Conservation (phyloP, 2,113 vertebrate genomes). For the Meles meles region DNA sequence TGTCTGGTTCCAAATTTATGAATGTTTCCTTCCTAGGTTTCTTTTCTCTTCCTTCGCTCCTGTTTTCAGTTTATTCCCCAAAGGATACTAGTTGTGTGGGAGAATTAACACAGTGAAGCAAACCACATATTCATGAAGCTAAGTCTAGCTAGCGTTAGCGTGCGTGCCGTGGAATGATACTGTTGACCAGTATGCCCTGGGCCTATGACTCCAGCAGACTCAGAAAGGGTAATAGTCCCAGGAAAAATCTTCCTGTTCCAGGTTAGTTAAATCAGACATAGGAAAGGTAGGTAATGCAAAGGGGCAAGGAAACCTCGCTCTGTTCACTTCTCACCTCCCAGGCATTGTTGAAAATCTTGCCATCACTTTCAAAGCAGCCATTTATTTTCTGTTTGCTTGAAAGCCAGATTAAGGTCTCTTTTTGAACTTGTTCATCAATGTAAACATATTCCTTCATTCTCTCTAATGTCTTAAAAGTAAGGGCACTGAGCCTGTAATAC, state of each 20-base stretch:
- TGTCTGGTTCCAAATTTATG: not conserved
- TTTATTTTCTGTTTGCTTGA: slow-evolving; percentile 64
- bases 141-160: not conserved
- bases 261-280: not conserved
- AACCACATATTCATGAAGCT: not conserved
- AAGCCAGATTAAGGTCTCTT: slow-evolving; percentile 82
- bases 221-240: not conserved
- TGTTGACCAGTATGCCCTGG: too few relatives aligned
- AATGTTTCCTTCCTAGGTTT: not conserved
- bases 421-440: slow-evolving; percentile 76
- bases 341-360: slow-evolving; percentile 74
- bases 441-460: slow-evolving; percentile 78
- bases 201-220: not conserved
- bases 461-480: slow-evolving; percentile 86
- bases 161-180: accelerated
- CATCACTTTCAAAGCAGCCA: slow-evolving; percentile 83
- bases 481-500: slow-evolving; percentile 84
- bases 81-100: not conserved
- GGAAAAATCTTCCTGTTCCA: not conserved
- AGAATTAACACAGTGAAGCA: not conserved
- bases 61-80: not conserved
- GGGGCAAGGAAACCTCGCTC: too few relatives aligned
- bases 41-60: not conserved
- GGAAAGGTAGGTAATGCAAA: not conserved
- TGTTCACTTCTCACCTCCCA: slow-evolving; percentile 81